Base-by-base conservation (phyloP, 2,797 vertebrate genomes). In the Tenualosa ilisha region DNA sequence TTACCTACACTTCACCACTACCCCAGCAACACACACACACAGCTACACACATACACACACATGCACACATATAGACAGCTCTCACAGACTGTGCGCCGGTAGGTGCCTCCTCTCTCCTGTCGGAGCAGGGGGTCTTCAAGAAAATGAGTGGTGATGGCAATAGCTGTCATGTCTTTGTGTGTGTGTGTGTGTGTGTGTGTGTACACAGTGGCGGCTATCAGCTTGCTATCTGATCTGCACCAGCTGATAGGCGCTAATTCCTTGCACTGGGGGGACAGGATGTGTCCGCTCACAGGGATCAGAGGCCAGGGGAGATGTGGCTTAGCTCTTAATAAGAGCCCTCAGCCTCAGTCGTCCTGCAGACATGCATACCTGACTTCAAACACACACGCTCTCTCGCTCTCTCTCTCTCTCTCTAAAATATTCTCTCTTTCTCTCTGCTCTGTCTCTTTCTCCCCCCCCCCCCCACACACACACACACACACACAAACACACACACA, bases 181-280 rank as follows among this genome's bases (percentile, higher is more conserved):
- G 63, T 65, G 63, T 65, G 61, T 26, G 61, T 63, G 61, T 65
- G 61, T 65, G 61, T 26, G 63, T 65, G 63, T 65, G 63, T 65
- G 63, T 8, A 31, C 26, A 11, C 2, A 11, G 24, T 31, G 24
- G 63, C 26, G 8, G 24, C 63, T 65, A 65, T 65, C 22, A n/a
- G n/a, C 22, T 6, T 65, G 61, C 61, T 51, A 85, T 84, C 40
- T 87, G 63, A 86, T 87, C 83, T 84, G 26, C 53, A 56, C 53
- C 82, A 15, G 84, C 17, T 83, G 68, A 79, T 20, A 15, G 22
- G 68, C 37, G 15, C 65, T 84, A 37, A 84, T 82, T 83, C 49
- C 51, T 81, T 61, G 26, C 63, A 82, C 20, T 59, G n/a, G 63
- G 61, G 37, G 59, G 81, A 86, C 75, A 84, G 61, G 53, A 86